phyloP scores from a whole-genome alignment of 2,113 vertebrate species.

The Megatriorchis doriae region DNA sequence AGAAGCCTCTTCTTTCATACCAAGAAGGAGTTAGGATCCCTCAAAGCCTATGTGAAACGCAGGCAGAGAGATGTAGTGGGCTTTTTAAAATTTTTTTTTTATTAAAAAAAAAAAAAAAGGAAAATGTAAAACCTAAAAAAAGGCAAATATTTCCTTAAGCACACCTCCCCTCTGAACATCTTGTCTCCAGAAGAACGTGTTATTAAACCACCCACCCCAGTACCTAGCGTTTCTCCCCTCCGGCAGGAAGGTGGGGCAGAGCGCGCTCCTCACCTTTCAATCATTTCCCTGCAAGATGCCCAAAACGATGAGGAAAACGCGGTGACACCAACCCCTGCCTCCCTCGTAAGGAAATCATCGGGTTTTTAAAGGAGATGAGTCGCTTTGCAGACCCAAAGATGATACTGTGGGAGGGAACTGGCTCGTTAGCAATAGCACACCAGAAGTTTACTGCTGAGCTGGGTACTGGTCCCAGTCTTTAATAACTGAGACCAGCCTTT shows the following conservation, averaged over 20 bases:
- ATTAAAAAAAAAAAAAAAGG: too few relatives aligned
- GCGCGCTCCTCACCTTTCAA: not conserved
- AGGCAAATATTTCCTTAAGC: not conserved
- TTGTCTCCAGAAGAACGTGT: slow-evolving; percentile 41
- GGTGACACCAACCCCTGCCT: not conserved
- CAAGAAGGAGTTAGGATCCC: not conserved
- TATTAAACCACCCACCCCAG: slow-evolving; percentile 49
- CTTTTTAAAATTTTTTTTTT: too few relatives aligned
- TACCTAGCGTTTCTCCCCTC: slow-evolving; percentile 9
- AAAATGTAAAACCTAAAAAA: not conserved
- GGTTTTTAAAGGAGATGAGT: not conserved
- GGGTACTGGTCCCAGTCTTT: slow-evolving; percentile 2
- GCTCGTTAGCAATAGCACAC: not conserved
- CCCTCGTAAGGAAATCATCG: not conserved
- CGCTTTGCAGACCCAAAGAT: not conserved
- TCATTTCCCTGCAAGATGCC: not conserved
- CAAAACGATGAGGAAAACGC: not conserved
- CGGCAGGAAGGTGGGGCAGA: slow-evolving; percentile 36
- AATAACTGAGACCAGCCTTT: not conserved
- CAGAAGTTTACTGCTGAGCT: not conserved
- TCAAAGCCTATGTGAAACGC: not conserved
- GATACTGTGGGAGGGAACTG: not conserved
- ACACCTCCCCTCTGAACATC: slow-evolving; percentile 32
- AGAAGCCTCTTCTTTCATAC: not conserved
- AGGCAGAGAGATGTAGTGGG: not conserved